phyloP scores from a whole-genome alignment of 2,113 vertebrate species.

The Macrotis lagotis region DNA sequence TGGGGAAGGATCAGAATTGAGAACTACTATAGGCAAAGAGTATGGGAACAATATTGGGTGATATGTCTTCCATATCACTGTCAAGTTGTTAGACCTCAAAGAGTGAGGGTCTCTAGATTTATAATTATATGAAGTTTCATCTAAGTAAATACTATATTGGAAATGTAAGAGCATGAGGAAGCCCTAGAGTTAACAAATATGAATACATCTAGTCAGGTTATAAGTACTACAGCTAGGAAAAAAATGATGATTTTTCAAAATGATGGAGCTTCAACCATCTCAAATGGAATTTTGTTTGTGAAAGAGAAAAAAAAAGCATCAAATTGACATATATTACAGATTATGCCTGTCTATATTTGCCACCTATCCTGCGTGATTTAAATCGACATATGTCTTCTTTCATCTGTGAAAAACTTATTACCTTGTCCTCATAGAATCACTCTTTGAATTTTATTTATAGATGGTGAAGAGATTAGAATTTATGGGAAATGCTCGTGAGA shows the following conservation, averaged over 20 bases:
- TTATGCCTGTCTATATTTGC: conserved; percentile 46
- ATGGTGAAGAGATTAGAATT: conserved; percentile 33
- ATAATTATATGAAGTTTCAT: background rate
- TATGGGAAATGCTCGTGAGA: background rate
- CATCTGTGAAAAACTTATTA: conserved; percentile 58
- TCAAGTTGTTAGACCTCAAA: conserved; percentile 2
- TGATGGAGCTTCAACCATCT: conserved; percentile 54
- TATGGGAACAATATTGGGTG: background rate
- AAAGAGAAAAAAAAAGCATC: conserved; percentile 44
- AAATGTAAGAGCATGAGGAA: conserved; percentile 55
- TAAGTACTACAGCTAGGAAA: conserved; percentile 2
- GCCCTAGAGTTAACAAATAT: conserved; percentile 35
- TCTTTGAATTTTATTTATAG: conserved; percentile 61
- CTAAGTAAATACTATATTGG: background rate
- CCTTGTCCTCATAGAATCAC: conserved; percentile 29
- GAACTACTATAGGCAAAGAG: background rate
- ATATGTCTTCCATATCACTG: conserved; percentile 1
- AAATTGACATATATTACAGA: conserved; percentile 54
- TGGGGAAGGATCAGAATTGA: background rate
- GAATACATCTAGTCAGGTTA: conserved; percentile 32
- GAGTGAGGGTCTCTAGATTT: conserved; percentile 30
- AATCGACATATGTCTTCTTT: conserved; percentile 59
- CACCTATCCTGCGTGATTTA: conserved; percentile 49
- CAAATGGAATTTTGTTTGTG: conserved; percentile 52
- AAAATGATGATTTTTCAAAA: conserved; percentile 65